These are phyloP conservation scores for Macropus fuliginosus DNA, from an alignment of 2,797 vertebrate genomes.

Conservation along the genomic window DNA sequence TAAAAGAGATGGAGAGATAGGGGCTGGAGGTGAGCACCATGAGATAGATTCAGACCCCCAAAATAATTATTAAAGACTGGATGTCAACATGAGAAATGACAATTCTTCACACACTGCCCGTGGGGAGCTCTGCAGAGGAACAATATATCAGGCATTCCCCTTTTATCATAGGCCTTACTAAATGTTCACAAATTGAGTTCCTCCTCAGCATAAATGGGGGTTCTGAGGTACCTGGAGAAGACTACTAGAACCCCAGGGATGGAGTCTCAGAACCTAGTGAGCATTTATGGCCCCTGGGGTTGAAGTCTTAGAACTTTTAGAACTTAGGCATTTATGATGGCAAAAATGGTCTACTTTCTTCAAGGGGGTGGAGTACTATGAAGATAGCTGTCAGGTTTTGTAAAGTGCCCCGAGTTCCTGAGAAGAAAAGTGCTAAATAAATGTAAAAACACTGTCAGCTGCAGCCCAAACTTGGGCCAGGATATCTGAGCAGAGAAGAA, in stretches of 20 bases:
- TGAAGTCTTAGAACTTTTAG: neutral
- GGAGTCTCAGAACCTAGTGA: neutral
- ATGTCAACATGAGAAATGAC: neutral
- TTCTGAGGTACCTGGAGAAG: constrained; percentile 28
- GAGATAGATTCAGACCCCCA: neutral
- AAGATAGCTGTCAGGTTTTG: constrained; percentile 35
- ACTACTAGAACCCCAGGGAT: neutral
- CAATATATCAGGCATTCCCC: neutral
- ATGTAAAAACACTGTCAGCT: constrained; percentile 18
- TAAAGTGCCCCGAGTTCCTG: constrained; percentile 21
- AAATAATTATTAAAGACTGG: neutral
- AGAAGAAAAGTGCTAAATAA: constrained; percentile 52
- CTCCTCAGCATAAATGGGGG: neutral
- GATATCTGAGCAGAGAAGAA: constrained; percentile 2
- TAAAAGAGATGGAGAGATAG: neutral
- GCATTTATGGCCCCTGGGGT: neutral
- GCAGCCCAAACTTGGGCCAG: neutral
- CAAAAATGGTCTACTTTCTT: constrained; percentile 33
- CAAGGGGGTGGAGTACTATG: constrained; percentile 12
- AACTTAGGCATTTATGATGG: neutral
- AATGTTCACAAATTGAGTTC: neutral
- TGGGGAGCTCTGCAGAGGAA: neutral
- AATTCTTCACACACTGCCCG: neutral
- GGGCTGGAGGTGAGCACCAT: neutral
- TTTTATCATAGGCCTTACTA: neutral